Percentiles rank a stretch among this genome's conserved stretches.
phyloP scores from a whole-genome alignment of 2,113 vertebrate species.

The Protobothrops mucrosquamatus region DNA sequence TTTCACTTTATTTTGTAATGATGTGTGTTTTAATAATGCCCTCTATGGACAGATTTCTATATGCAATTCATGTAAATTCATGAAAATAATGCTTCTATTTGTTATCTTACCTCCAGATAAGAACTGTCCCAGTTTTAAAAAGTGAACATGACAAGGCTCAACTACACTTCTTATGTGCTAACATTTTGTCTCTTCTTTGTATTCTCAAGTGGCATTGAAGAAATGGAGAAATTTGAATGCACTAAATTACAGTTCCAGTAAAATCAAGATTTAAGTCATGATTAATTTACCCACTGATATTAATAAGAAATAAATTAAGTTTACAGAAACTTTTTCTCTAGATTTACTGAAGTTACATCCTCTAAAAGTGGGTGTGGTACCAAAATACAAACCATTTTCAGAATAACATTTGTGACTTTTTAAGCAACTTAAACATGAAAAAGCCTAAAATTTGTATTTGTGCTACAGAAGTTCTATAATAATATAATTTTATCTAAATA shows the following conservation, averaged over 20 bases:
- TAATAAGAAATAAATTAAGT: background rate
- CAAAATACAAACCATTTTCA: background rate
- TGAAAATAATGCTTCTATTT: background rate
- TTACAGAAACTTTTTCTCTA: background rate
- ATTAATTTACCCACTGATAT: background rate
- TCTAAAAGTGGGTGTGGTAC: background rate
- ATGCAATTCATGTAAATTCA: background rate
- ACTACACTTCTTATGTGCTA: background rate
- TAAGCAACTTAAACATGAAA: background rate
- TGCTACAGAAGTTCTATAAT: background rate
- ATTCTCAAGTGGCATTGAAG: background rate
- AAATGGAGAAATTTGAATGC: background rate
- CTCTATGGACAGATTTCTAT: background rate
- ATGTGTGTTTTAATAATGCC: background rate
- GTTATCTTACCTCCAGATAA: background rate
- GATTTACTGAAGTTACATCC: background rate
- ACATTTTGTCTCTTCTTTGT: background rate
- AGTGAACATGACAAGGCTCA: background rate
- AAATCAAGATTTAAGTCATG: background rate
- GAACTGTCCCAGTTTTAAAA: background rate
- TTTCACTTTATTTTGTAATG: background rate
- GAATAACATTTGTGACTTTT: background rate
- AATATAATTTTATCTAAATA: background rate
- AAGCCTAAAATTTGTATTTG: background rate
- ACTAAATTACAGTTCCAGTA: background rate